Evolutionary conservation across 2,888 invertebrate species (phyloP), one percentile per base, ranked within the genome.

Genomic region (Galerucella nymphaeae): DNA sequence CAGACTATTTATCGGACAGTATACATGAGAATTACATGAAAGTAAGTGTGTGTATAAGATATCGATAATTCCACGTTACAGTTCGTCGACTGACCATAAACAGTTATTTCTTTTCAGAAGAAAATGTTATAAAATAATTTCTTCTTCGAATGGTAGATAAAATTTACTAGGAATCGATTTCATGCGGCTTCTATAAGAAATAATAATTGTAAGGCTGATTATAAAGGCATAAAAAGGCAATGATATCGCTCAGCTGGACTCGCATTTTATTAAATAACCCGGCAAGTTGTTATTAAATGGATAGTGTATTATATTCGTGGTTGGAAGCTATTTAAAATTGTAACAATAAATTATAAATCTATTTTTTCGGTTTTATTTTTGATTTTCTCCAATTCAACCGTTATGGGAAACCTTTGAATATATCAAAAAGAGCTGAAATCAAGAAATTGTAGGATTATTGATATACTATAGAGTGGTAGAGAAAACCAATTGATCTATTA

Each of bases 81-180:
- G 48, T 8, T 48, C n/a, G 48, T 48, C 48, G 48, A 3, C 48
- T 48, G 6, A 48, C n/a, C 48, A 48, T 48, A 48, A 48, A n/a
- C 48, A 48, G 48, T 48, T 48, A 48, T 48, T 48, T 48, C 13
- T 48, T 48, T n/a, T n/a, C 48, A 48, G n/a, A 8, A 48, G 14
- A 48, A 57, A 57, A 57, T 23, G 13, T 57, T 57, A 16, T 57
- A 57, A 57, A 57, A 57, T 57, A 57, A 57, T 57, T 57, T 57
- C 18, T 55, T 55, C 55, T 57, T 57, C 11, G 23, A 57, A 57
- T 57, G 23, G 55, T 57, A 11, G 20, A 20, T 57, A 57, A 57
- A 57, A 57, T 20, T 57, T 57, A 57, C 20, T 57, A 20, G 23
- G 55, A 57, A 57, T 18, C 18, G 55, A 18, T 57, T 57, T 57